Evolutionary conservation across 1,140 invertebrate genomes (phyloP).

Genomic region (Riptortus pedestris): DNA sequence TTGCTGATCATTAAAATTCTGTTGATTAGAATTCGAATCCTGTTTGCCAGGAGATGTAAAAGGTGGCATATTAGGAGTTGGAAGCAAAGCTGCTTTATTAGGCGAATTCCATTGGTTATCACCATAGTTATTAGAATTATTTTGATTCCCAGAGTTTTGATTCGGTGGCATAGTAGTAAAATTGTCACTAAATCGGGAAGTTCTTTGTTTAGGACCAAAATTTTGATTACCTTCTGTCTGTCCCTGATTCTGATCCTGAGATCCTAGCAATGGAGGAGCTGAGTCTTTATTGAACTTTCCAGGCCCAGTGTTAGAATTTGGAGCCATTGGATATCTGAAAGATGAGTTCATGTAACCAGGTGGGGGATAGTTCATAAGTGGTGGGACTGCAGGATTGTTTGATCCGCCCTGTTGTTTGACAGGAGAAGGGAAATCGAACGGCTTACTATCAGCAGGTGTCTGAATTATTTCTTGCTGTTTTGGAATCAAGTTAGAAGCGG

Average conservation of each 20-base stretch:
- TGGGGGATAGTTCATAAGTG: slow-evolving; percentile 19
- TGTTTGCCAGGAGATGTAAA: not conserved
- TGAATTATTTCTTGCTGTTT: slow-evolving; percentile 24
- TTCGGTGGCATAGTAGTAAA: not conserved
- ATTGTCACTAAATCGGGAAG: slow-evolving; percentile 5
- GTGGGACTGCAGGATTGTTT: not conserved
- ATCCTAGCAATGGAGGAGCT: no score
- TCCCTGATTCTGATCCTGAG: not conserved
- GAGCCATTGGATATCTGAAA: not conserved
- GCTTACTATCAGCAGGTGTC: slow-evolving; percentile 33
- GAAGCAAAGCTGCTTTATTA: slow-evolving; percentile 4
- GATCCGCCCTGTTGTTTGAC: not conserved
- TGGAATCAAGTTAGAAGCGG: slow-evolving; percentile 3
- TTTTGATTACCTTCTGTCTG: not conserved
- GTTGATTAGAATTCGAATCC: not conserved
- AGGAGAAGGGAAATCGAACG: slow-evolving; percentile 33
- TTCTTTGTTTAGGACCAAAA: no score
- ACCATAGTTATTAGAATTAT: not conserved
- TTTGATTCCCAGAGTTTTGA: slow-evolving; percentile 1
- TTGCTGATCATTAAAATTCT: not conserved
- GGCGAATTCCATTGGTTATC: not conserved
- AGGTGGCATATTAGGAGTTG: not conserved
- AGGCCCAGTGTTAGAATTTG: not conserved
- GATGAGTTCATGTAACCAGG: not conserved
- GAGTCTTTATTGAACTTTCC: no score